Base-by-base conservation (phyloP, 2,888 invertebrate genomes). In the Drosophila nr. fundita region DNA sequence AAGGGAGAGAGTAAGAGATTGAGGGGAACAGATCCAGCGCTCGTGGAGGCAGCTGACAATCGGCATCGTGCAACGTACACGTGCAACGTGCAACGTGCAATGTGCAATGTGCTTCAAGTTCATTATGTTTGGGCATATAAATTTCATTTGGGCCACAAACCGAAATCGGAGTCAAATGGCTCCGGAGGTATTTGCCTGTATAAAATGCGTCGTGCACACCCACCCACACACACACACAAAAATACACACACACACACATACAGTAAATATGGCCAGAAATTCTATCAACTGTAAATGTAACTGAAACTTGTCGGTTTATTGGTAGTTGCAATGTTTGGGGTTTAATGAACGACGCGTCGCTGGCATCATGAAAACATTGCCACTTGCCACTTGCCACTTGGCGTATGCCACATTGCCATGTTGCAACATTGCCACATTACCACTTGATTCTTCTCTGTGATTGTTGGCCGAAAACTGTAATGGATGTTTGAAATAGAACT, bases 121-220 rank as follows among this genome's bases (percentile, higher is more conserved):
- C 90, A 87, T 89, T 90, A 86, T 88, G 86, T 82, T 88, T 90
- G 90, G 80, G 83, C 87, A 83, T 88, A 87, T 88, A 87, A 90
- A 90, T 87, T 90, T 90, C 83, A 90, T 73, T 90, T 90, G 80
- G 84, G 82, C 89, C 90, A 78, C 84, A 87, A 82, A 88, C 90
- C 88, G 73, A 88, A 87, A 87, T 87, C 87, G 89, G 89, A 90
- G 87, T 90, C 90, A 87, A 87, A 88, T 82, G 89, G 78, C 78
- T 86, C 82, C 68, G 73, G 68, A 68, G 89, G 89, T 80, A 88
- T 82, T 87, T 86, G 75, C 70, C 66, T 73, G 66, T 82, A 73
- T 84, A 76, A 82, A 80, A 79, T 83, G 79, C 76, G 74, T 76
- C 76, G 77, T 82, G 70, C 73, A 54, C 24, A 18, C 53, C 45